Evolutionary conservation across 2,888 invertebrate genomes (phyloP), one percentile per base, ranked within the genome.

Genomic region (Salpingus planirostris): DNA sequence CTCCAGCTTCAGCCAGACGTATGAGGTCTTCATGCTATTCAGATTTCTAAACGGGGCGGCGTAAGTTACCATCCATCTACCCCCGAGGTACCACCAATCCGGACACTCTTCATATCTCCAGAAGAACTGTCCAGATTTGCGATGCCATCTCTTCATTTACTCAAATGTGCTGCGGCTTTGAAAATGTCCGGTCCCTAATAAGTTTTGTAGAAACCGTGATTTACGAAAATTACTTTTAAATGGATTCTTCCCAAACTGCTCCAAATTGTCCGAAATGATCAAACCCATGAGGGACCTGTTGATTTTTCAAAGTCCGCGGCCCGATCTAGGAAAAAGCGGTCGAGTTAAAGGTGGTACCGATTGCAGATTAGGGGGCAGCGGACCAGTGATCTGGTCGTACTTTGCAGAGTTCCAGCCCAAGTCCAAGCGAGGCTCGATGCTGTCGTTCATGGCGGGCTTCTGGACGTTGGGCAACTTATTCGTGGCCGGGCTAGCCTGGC

Each of bases 331-430:
- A n/a, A n/a, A n/a, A n/a, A n/a, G n/a, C n/a, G n/a, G n/a, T n/a
- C n/a, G n/a, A n/a, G n/a, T n/a, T 18, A 18, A 18, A 5, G 18
- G 5, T 6, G 5, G 18, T 18, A 8, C 18, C 5, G 40, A 27
- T 67, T 70, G 28, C 65, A 87, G 87, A 44, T 74, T 88, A 50
- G 88, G 88, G 50, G 88, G 88, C 43, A 87, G 85, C 56, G 84
- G 91, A 60, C 92, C 92, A 37, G 90, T 92, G 45, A 88, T 92
- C 64, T 92, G 91, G 87, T 87, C 91, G 12, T 92, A 92, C 67
- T 92, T 89, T 65, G 88, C 89, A 39, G 92, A 92, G 68, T 92
- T 92, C 65, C 91, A 92, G 66, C 90, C 91, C 34, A 89, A 87
- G 66, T 74, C 81, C 48, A 87, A 85, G 60, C 76, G 92, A 49